Conservation (phyloP, 2,113 vertebrate species). For the Bathybates hornii region DNA sequence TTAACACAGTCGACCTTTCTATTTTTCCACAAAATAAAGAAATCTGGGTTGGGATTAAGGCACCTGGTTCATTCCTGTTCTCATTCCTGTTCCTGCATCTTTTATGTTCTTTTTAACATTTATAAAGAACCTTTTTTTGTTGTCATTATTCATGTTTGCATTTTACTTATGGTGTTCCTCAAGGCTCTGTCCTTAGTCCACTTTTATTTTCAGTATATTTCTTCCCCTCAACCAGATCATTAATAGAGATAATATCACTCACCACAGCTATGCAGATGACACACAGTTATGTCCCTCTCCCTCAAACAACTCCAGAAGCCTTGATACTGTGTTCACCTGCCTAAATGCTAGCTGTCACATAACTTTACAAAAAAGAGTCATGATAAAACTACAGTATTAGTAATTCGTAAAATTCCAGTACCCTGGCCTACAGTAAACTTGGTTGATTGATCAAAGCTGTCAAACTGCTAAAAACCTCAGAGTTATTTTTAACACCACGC, state of each 20-base stretch:
- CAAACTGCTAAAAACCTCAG: not conserved
- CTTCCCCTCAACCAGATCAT: not conserved
- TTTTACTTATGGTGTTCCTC: not conserved
- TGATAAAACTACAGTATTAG: not conserved
- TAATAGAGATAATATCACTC: not conserved
- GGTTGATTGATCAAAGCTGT: not conserved
- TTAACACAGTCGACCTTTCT: not conserved
- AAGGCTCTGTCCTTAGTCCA: not conserved
- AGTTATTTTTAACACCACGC: fast-evolving
- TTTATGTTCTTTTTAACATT: not conserved
- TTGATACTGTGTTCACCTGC: not conserved
- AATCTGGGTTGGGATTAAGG: not conserved
- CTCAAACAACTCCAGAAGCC: not conserved
- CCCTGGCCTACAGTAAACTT: not conserved
- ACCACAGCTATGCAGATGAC: not conserved
- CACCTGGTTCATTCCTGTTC: not conserved
- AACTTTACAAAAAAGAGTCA: not conserved
- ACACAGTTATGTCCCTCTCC: not conserved
- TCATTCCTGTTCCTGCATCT: not conserved
- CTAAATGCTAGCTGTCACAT: not conserved
- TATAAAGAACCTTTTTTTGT: not conserved
- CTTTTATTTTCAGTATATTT: not conserved
- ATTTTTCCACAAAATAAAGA: not conserved
- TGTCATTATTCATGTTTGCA: not conserved
- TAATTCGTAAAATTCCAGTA: fast-evolving